Evolutionary conservation across 2,113 vertebrate species (phyloP), one percentile per base, ranked within the genome.

Genomic region (Meles meles): DNA sequence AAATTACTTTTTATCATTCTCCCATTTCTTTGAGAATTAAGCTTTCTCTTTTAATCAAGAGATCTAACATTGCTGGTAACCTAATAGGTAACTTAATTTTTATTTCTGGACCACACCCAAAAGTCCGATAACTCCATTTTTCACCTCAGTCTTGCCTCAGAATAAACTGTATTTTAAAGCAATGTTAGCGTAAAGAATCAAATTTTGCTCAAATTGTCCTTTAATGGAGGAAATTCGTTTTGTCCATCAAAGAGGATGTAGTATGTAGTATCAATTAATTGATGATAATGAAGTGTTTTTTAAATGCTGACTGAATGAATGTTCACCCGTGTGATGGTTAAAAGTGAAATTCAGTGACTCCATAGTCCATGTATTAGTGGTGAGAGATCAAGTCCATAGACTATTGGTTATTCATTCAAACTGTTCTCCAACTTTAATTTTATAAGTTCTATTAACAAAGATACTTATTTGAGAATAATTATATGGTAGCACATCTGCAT

Each of bases 351-450:
- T 59, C 42, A 90, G 4, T 90, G 55, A 94, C 25, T 71, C 23
- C 7, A 47, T 72, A 71, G 67, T 18, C n/a, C 27, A n/a, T 17
- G 29, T 69, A 27, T 67, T 83, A 74, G 42, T 84, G 18, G n/a
- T 88, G 71, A 79, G 14, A 90, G n/a, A 72, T 79, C 67, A 94
- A 67, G 44, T 76, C 47, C 59, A 84, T 17, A 34, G 25, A 49
- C 29, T 88, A 59, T 59, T 90, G 69, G 27, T 61, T 90, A 94
- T 93, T 93, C 23, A 63, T 61, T 90, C 86, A 91, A 82, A 42
- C 7, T 71, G 14, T 63, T 49, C 18, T 91, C 83, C 77, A 39
- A 74, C 17, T 71, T 87, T 61, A 80, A 92, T 76, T 89, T 87
- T 63, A 31, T 6, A 94, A 76, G 7, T 79, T 83, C 14, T 89